Evolutionary conservation across 1,140 invertebrate genomes (phyloP).

Genomic region (Portunus trituberculatus): DNA sequence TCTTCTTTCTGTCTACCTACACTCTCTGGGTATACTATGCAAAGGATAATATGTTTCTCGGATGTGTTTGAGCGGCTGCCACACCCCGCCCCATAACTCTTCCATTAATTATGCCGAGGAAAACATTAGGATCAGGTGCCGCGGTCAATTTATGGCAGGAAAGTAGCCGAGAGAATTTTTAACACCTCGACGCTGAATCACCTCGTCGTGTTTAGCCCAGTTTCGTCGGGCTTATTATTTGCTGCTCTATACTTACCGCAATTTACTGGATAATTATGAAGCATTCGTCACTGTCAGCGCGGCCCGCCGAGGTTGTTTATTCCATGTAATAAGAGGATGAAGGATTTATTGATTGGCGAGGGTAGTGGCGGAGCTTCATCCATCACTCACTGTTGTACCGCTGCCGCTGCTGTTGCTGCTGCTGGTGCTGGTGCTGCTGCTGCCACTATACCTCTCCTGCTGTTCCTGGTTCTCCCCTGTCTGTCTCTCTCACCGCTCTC

Average conservation of each 20-base stretch:
- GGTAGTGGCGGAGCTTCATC: background rate
- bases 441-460: background rate
- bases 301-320: slow-evolving; percentile 3
- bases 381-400: background rate
- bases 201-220: background rate
- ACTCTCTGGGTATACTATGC: background rate
- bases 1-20: too few species aligned
- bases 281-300: slow-evolving; percentile 45
- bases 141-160: background rate
- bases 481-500: background rate
- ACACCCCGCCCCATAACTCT: background rate
- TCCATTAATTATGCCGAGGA: background rate
- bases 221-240: background rate
- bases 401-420: background rate
- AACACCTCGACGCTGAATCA: background rate
- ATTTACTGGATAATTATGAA: slow-evolving; percentile 35
- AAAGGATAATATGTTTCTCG: background rate
- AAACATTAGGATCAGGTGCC: slow-evolving; percentile 3
- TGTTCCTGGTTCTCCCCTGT: background rate
- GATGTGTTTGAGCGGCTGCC: background rate
- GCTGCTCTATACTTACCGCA: slow-evolving; percentile 28
- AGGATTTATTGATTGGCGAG: slow-evolving; percentile 42
- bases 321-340: slow-evolving; percentile 33
- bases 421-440: background rate
- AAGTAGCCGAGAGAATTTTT: slow-evolving; percentile 13